These are phyloP conservation scores for Danio albolineatus DNA, from an alignment of 2,797 vertebrate species.

Conservation along the genomic window DNA sequence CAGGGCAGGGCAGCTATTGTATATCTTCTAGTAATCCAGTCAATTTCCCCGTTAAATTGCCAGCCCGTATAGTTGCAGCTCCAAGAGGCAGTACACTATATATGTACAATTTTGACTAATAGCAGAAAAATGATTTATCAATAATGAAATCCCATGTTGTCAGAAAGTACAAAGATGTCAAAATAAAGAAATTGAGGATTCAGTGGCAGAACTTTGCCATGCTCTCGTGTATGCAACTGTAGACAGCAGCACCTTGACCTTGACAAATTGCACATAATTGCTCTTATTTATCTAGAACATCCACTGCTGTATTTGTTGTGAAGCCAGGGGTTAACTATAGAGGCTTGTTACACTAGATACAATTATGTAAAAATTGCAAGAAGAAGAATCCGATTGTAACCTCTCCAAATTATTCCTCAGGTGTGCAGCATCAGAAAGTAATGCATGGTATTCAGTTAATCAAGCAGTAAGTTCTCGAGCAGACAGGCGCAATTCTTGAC, in stretches of 20 bases:
- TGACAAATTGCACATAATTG: constrained; percentile 38
- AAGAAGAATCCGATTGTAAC: not conserved
- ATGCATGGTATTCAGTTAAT: constrained; percentile 23
- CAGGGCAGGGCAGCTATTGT: too few species aligned
- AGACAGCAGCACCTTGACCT: constrained; percentile 10
- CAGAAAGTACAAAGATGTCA: not conserved
- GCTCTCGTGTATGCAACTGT: not conserved
- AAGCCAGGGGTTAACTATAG: constrained; percentile 7
- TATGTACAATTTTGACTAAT: not conserved
- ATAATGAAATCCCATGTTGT: not conserved
- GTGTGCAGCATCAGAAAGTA: constrained; percentile 10
- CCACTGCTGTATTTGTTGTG: constrained; percentile 5
- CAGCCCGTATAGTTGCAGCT: too few species aligned
- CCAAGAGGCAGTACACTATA: not conserved
- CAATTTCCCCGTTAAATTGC: too few species aligned
- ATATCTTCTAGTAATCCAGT: too few species aligned
- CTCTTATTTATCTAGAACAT: constrained; percentile 35
- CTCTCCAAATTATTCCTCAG: constrained; percentile 11
- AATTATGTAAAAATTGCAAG: constrained; percentile 11
- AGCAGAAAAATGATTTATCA: not conserved
- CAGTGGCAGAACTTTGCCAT: not conserved
- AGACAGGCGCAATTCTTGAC: constrained; percentile 26
- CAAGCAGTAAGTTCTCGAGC: not conserved
- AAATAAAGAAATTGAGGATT: not conserved
- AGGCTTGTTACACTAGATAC: constrained; percentile 20